A percentile compares a stretch with the other conserved stretches of the same genome.
phyloP scores from a whole-genome alignment of 2,797 vertebrate genomes.

The Schizopygopsis malacanthus region DNA sequence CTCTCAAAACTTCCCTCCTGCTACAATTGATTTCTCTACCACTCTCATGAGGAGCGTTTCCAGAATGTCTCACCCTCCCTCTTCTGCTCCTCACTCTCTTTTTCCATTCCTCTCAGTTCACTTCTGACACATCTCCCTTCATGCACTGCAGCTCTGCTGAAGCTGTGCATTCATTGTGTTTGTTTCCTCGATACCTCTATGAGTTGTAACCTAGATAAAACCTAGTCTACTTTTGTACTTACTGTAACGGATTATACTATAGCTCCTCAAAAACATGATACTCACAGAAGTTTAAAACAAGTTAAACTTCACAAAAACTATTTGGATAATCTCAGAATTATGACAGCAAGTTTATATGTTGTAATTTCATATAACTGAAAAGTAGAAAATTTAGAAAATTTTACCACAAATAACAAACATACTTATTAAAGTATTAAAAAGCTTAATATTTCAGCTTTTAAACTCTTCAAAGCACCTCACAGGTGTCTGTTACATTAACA shows the following conservation, averaged over 20 bases:
- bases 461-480: neutral
- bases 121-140: conserved; percentile 21
- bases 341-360: neutral
- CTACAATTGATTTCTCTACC: conserved; percentile 74
- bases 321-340: neutral
- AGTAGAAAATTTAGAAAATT: neutral
- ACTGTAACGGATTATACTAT: neutral
- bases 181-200: conserved; percentile 11
- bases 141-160: conserved; percentile 1
- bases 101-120: conserved; percentile 35
- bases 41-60: conserved; percentile 72
- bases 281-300: neutral
- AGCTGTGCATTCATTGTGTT: conserved; percentile 18
- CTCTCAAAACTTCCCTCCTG: conserved; percentile 57
- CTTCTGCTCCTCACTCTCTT: conserved; percentile 32
- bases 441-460: neutral
- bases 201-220: neutral
- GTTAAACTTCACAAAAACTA: neutral
- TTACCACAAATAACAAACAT: neutral
- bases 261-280: neutral
- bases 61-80: conserved; percentile 72
- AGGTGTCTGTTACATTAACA: neutral
- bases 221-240: neutral
- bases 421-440: neutral
- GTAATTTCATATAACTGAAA: neutral